Conservation (phyloP, 2,888 invertebrate species). For the Thera britannica region DNA sequence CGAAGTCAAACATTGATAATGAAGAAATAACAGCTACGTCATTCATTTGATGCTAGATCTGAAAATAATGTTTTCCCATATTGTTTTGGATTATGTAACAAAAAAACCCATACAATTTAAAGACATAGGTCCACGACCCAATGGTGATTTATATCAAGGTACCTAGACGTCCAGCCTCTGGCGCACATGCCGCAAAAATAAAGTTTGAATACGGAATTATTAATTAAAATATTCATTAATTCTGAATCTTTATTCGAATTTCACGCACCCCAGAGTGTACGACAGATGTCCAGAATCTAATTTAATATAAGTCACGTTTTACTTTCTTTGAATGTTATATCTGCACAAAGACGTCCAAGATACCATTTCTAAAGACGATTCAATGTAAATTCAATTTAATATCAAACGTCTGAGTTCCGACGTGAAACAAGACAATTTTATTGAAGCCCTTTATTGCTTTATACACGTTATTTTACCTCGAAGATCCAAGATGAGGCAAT, state of each 20-base stretch:
- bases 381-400: constrained; percentile 68
- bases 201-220: constrained; percentile 53
- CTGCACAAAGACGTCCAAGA: constrained; percentile 53
- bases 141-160: too few relatives aligned
- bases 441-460: constrained; percentile 50
- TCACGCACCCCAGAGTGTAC: constrained; percentile 59
- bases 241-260: constrained; percentile 63
- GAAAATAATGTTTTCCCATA: too few relatives aligned
- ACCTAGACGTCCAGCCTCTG: not conserved
- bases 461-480: constrained; percentile 51
- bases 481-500: constrained; percentile 28
- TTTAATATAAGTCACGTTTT: constrained; percentile 70
- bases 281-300: constrained; percentile 79
- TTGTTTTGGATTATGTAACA: too few relatives aligned
- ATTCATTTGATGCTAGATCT: too few relatives aligned
- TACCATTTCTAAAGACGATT: constrained; percentile 61
- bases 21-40: too few relatives aligned
- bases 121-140: too few relatives aligned
- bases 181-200: constrained; percentile 39
- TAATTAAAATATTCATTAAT: constrained; percentile 74
- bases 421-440: constrained; percentile 52
- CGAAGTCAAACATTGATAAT: too few relatives aligned
- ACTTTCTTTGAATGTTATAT: constrained; percentile 75
- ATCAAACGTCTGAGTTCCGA: constrained; percentile 51
- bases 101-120: too few relatives aligned